Base-by-base conservation (phyloP, 2,888 invertebrate species). In the Acronicta leporina region DNA sequence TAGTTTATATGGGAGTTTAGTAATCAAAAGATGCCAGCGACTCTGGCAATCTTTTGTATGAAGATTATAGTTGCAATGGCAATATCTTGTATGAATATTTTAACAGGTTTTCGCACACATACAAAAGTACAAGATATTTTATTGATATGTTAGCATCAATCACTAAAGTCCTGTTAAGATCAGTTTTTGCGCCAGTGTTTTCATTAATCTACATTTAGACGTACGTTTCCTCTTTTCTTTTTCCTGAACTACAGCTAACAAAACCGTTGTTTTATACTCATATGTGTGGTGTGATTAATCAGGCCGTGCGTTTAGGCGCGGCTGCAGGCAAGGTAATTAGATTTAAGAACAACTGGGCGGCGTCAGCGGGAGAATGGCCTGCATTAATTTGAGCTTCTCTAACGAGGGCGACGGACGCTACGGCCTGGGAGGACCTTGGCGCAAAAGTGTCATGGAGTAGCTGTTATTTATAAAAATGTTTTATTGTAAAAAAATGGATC, bases 331-430 rank as follows among this genome's bases (percentile, higher is more conserved):
- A 78, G 90, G 92, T 92, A 94, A 94, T 94, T 94, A 94, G 94
- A 93, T 94, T 94, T 94, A 94, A 94, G 94, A 94, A 94, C 94
- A 94, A 94, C 94, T 90, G 92, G 93, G 87, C 85, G 86, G 91
- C 92, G 94, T 92, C 92, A 92, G 92, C 89, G 85, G 85, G 88
- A 89, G 94, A 93, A 94, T 93, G 90, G 93, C 90, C 90, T 86
- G 92, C 94, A 94, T 94, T 93, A 94, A 94, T 94, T 94, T 92
- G 92, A 92, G 92, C 92, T 92, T 86, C 92, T 92, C 91, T 94
- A 94, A 94, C 93, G 92, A 93, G 94, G 93, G 90, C 92, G 91
- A 88, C 90, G 89, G 92, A 87, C 91, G 84, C 84, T 82, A 72
- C 85, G 78, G 83, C 82, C 87, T 86, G 87, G 85, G 85, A 87